phyloP scores from a whole-genome alignment of 2,113 vertebrate genomes.

The Pollachius pollachius region DNA sequence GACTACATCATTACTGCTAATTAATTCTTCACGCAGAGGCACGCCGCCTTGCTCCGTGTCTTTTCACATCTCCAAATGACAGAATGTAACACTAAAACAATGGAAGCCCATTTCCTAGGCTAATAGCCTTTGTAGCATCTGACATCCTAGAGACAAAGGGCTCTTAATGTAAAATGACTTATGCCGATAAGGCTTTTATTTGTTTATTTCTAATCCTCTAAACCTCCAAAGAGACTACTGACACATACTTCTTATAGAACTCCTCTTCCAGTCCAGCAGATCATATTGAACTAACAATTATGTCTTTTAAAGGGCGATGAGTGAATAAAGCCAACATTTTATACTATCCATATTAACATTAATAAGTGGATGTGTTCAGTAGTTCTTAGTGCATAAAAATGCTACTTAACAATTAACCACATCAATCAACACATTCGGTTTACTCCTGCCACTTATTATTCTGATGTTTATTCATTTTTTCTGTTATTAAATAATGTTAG shows the following conservation, averaged over 20 bases:
- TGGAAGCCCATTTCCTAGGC: conserved; percentile 70
- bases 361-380: too few species aligned
- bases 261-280: conserved; percentile 15
- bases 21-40: conserved; percentile 77
- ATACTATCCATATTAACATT: too few species aligned
- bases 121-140: conserved; percentile 80
- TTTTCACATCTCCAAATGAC: conserved; percentile 76
- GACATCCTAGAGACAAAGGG: conserved; percentile 79
- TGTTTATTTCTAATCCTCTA: conserved; percentile 65
- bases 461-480: too few species aligned
- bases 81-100: conserved; percentile 79
- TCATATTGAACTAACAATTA: too few species aligned
- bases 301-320: too few species aligned
- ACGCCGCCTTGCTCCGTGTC: conserved; percentile 74
- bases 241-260: conserved; percentile 38
- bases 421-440: too few species aligned
- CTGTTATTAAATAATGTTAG: too few species aligned
- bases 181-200: conserved; percentile 66
- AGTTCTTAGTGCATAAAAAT: too few species aligned
- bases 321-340: too few species aligned
- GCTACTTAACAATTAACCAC: too few species aligned
- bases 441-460: too few species aligned
- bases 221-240: conserved; percentile 38
- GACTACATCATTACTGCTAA: conserved; percentile 76
- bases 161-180: conserved; percentile 66